phyloP scores from a whole-genome alignment of 1,140 invertebrate genomes.

The Triops cancriformis region DNA sequence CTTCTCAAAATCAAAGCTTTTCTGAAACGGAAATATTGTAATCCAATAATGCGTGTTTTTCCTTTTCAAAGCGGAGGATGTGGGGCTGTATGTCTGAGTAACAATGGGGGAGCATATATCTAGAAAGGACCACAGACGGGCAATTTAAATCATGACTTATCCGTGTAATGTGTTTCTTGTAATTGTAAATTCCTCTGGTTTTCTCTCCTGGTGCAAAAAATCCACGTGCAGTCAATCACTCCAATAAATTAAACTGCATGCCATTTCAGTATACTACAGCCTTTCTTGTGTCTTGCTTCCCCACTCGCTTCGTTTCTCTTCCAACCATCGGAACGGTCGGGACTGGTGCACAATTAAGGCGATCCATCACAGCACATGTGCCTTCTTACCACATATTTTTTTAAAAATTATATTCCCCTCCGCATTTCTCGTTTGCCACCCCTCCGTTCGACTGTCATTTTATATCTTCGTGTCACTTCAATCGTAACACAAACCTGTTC shows the following conservation, averaged over 20 bases:
- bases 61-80: not conserved
- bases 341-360: conserved; percentile 10
- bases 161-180: not conserved
- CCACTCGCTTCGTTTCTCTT: not conserved
- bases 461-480: too few species aligned
- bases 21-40: not conserved
- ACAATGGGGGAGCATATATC: not conserved
- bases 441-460: too few species aligned
- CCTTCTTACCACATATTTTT: not conserved
- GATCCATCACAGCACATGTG: conserved; percentile 9
- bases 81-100: not conserved
- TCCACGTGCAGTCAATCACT: not conserved
- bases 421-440: not conserved
- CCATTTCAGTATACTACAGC: not conserved
- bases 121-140: conserved; percentile 12
- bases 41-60: not conserved
- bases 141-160: not conserved
- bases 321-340: not conserved
- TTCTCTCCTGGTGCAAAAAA: not conserved
- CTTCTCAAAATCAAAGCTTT: not conserved
- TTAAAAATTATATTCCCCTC: not conserved
- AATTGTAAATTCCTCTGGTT: not conserved
- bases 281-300: not conserved
- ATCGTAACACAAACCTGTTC: not conserved
- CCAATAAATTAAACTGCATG: not conserved